Base-by-base conservation (phyloP, 2,888 invertebrate genomes). In the Tinea semifulvella region DNA sequence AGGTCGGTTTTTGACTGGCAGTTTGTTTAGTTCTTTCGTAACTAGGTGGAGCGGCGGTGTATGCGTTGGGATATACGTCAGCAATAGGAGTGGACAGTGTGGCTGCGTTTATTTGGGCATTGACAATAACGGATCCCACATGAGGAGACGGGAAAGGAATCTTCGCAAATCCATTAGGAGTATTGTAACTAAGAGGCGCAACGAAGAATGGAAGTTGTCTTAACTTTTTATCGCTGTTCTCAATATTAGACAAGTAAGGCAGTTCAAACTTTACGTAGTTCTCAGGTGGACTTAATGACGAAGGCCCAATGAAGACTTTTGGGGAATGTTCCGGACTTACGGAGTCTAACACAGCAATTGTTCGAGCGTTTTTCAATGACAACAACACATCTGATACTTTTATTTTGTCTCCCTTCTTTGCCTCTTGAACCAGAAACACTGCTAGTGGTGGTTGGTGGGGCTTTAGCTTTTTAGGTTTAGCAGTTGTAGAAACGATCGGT, bases 121-220 rank as follows among this genome's bases (percentile, higher is more conserved):
- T 88, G 1, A 93, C 84, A 0, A 94, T 91, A 2, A 94, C 91
- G 0, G 92, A 92, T 1, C 93, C 93, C 0, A 94, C 92, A 56
- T 94, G 93, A 0, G 93, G 93, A 10, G 92, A 88, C 0, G 93
- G 93, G 61, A 94, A 85, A 0, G 92, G 88, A 50, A 94, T 93
- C 69, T 93, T 94, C 0, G 91, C 89, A 59, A 91, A 93, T 2
- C 93, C 93, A 40, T 85, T 82, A 0, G 92, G 93, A n/a, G 92
- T 88, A 52, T 89, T 88, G 57, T 92, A 94, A 57, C 91, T 93
- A 17, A 92, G 66, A 0, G 93, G 93, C 1, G 93, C 93, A 5
- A 94, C 93, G 55, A 93, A 94, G 68, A 93, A 93, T 0, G 92
- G 91, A 1, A 92, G 64, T 51, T 90, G 88, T 44, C 87, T 87